phyloP scores from a whole-genome alignment of 1,140 invertebrate species.

The Lasioglossum baleicum region DNA sequence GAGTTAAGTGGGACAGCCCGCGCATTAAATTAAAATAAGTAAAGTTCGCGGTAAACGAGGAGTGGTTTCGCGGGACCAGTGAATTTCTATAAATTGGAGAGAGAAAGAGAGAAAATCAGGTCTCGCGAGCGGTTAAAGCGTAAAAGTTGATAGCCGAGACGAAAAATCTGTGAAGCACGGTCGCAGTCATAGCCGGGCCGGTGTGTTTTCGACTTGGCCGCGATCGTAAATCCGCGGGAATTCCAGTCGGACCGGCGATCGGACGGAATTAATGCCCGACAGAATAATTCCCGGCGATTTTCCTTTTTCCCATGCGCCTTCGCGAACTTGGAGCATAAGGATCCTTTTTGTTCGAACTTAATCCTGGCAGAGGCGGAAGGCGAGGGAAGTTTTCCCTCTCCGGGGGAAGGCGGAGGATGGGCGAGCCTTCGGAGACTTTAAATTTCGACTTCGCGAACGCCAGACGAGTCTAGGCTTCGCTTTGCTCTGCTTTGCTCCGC shows the following conservation, averaged over 20 bases:
- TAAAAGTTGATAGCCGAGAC: background rate
- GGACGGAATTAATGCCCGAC: slow-evolving; percentile 36
- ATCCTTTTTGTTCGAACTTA: slow-evolving; percentile 62
- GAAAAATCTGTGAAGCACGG: background rate
- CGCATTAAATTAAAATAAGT: too few relatives aligned
- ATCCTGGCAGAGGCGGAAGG: slow-evolving; percentile 31
- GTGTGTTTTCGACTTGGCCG: background rate
- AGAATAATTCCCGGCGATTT: slow-evolving; percentile 42
- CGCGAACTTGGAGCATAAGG: slow-evolving; percentile 39
- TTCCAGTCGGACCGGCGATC: slow-evolving; percentile 11
- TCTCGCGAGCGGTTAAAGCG: background rate
- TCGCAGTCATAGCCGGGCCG: too few relatives aligned
- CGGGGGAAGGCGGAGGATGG: background rate
- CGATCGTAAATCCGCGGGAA: slow-evolving; percentile 23
- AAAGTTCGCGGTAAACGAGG: too few relatives aligned
- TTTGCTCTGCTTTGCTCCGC: background rate
- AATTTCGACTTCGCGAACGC: slow-evolving; percentile 55
- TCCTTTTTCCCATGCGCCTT: slow-evolving; percentile 28
- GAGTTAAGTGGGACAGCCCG: too few relatives aligned
- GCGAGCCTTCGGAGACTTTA: slow-evolving; percentile 54
- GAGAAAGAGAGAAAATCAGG: too few relatives aligned
- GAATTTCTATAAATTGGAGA: background rate
- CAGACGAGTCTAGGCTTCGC: background rate
- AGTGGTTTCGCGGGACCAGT: too few relatives aligned
- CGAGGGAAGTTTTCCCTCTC: slow-evolving; percentile 13